Base-by-base conservation (phyloP, 2,113 vertebrate species). In the Aplodontia rufa region DNA sequence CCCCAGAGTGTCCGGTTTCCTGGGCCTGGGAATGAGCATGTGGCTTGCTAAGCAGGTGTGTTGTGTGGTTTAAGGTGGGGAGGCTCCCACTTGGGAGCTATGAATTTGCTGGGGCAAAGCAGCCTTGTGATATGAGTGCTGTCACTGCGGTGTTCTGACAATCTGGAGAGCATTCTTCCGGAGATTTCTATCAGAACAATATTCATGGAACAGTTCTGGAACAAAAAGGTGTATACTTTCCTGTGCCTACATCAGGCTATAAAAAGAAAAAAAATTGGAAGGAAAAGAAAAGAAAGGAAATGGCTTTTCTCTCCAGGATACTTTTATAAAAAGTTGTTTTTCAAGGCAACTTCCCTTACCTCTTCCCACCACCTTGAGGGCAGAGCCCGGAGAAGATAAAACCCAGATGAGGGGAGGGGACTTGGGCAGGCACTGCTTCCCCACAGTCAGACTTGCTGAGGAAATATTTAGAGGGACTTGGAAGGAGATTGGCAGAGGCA, bases 231-330 rank as follows among this genome's bases (percentile, higher is more conserved):
- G 84, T 81, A 47, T 72, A 5, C 20, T 83, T 53, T 32, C 45
- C 90, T 45, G 51, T 87, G 94, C 92, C 95, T 75, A 95, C 71
- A 47, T 68, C 37, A 35, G 83, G 24, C 89, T 79, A 66, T 69
- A 47, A 84, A 92, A 90, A 86, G 82, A 49, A 88, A 82, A 24
- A 1, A 60, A 53, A 24, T 49, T 86, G 80, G 76, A 53, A 64
- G 19, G 45, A 60, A 95, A 95, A 91, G 47, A 87, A 93, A 75
- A 87, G 89, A 94, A 83, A 94, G 96, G 95, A 95, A 96, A 78
- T 66, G 45, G 40, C 37, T 72, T 93, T 76, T 69, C 30, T 40
- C 42, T 92, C 58, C 47, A 78, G 84, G 66, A 78, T 58, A 51
- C 30, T 60, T 93, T 89, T 83, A 10, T 5, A 19, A 47, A 86